Evolutionary conservation across 2,797 vertebrate species (phyloP).

Genomic region (Sebastes nivosus): DNA sequence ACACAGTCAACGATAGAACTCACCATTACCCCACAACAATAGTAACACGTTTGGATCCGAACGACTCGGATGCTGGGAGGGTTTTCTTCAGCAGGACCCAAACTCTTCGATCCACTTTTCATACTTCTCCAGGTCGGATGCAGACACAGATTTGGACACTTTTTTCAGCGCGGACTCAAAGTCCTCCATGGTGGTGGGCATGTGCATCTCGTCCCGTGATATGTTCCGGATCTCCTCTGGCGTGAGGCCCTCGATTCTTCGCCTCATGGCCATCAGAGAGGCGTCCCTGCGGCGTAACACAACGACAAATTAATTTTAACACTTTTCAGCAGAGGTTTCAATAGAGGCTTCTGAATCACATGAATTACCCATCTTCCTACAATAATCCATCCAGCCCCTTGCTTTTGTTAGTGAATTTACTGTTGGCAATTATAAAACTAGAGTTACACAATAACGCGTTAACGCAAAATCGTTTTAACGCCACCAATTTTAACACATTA

Average conservation of each 20-base stretch:
- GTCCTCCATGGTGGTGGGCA: conserved; percentile 99
- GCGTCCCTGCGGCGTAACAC: conserved; percentile 85
- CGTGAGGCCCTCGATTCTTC: conserved; percentile 94
- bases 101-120: conserved; percentile 98
- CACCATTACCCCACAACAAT: neutral
- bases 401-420: neutral
- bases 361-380: neutral
- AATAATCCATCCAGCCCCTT: neutral
- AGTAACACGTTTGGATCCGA: neutral
- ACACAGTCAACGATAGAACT: neutral
- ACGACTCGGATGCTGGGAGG: rapidly evolving
- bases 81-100: conserved; percentile 89
- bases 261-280: conserved; percentile 98
- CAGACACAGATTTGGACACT: conserved; percentile 97
- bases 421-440: too few species aligned
- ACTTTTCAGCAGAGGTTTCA: neutral
- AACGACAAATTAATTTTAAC: neutral
- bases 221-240: conserved; percentile 98
- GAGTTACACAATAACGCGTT: too few species aligned
- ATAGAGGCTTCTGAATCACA: neutral
- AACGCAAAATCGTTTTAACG: too few species aligned
- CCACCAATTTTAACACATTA: too few species aligned
- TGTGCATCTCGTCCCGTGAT: conserved; percentile 97
- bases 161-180: conserved; percentile 95
- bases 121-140: conserved; percentile 94